Percentiles rank a stretch among this genome's conserved stretches.
Conservation (phyloP, 2,113 vertebrate species). For the Psittacula cyanocephala region DNA sequence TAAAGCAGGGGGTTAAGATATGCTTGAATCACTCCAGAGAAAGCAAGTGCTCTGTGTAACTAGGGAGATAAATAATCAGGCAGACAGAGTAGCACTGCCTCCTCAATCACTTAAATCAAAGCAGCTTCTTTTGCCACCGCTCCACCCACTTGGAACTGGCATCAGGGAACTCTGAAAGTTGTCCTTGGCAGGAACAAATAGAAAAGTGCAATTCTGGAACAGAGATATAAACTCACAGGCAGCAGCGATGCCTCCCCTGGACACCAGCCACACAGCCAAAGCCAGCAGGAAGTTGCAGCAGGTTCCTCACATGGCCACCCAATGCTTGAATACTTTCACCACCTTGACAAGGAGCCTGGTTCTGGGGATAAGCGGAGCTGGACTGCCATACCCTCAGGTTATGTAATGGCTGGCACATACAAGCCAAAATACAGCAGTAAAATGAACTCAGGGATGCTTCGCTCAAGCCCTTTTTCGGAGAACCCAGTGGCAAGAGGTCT, state of each 20-base stretch:
- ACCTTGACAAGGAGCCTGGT: background rate
- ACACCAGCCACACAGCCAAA: accelerated
- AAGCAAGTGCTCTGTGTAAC: conserved; percentile 40
- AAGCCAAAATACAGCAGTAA: background rate
- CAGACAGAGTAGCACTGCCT: conserved; percentile 14
- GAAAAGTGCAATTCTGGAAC: background rate
- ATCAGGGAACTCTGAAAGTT: conserved; percentile 1
- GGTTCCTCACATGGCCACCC: background rate
- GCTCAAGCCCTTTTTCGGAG: background rate
- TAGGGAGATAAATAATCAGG: conserved; percentile 17
- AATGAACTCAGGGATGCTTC: background rate
- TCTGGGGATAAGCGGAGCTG: background rate
- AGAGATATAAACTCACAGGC: background rate
- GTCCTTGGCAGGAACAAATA: conserved; percentile 13
- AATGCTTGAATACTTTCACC: background rate
- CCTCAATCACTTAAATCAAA: conserved; percentile 45
- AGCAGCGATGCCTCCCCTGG: background rate
- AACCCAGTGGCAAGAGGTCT: background rate
- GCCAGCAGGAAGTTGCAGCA: background rate
- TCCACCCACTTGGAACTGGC: conserved; percentile 13
- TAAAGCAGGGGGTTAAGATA: conserved; percentile 43
- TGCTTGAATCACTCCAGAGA: conserved; percentile 15
- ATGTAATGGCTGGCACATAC: background rate
- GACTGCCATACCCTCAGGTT: background rate
- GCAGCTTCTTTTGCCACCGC: background rate